Percentiles rank a stretch among this genome's conserved stretches.
These are phyloP conservation scores for Prorops nasuta DNA, from an alignment of 1,140 invertebrate species.

Conservation along the genomic window DNA sequence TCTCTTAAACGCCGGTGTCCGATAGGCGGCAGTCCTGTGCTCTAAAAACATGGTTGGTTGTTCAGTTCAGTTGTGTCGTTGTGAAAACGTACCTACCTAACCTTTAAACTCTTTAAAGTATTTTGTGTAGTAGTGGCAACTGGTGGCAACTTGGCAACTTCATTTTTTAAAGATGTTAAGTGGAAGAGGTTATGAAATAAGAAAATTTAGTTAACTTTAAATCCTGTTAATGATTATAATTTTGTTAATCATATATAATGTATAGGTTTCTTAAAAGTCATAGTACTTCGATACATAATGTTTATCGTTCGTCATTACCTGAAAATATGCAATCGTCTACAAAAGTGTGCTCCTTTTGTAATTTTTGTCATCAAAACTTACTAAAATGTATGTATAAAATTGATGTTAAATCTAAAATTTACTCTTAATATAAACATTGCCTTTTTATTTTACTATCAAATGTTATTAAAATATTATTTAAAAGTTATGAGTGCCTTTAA, in stretches of 20 bases:
- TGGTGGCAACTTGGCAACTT: too few species aligned
- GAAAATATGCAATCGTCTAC: conserved; percentile 11
- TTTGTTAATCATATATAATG: conserved; percentile 20
- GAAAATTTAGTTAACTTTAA: not conserved
- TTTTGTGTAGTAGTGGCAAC: too few species aligned
- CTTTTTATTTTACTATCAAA: not conserved
- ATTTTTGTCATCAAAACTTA: conserved; percentile 30
- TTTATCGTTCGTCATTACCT: conserved; percentile 12
- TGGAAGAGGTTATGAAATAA: too few species aligned
- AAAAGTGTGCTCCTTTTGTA: conserved; percentile 38
- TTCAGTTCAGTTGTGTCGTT: too few species aligned
- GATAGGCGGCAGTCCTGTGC: too few species aligned
- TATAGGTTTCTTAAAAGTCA: conserved; percentile 26
- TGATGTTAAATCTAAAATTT: conserved; percentile 7
- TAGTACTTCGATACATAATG: conserved; percentile 14
- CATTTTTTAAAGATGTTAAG: too few species aligned
- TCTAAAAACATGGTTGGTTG: too few species aligned
- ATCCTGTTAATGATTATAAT: not conserved
- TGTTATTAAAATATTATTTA: conserved; percentile 6
- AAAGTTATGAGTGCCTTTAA: not conserved
- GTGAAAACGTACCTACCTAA: too few species aligned
- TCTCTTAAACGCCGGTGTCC: too few species aligned
- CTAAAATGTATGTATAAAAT: conserved; percentile 28
- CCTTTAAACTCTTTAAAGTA: too few species aligned
- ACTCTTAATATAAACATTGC: not conserved